These are phyloP conservation scores for Sapajus apella DNA, from an alignment of 2,113 vertebrate species.

Conservation along the genomic window DNA sequence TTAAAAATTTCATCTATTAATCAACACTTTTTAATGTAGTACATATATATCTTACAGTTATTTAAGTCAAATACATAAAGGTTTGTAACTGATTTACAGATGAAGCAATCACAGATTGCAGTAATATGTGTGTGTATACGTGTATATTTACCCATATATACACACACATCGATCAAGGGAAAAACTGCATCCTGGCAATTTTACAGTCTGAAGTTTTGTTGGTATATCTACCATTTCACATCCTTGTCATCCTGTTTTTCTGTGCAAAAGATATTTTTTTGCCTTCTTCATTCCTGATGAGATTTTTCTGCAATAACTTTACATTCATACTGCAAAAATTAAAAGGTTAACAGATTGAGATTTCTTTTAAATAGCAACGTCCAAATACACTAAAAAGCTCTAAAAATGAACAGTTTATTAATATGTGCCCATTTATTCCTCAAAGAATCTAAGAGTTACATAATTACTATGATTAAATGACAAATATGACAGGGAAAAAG, in stretches of 20 bases:
- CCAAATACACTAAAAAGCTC: constrained; percentile 21
- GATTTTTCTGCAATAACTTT: constrained; percentile 93
- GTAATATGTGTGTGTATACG: constrained; percentile 59
- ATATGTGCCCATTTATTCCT: not conserved
- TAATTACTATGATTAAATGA: constrained; percentile 13
- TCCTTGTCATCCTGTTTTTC: constrained; percentile 75
- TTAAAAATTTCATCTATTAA: constrained; percentile 78
- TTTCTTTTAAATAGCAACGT: constrained; percentile 27
- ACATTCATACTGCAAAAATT: constrained; percentile 92
- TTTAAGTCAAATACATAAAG: constrained; percentile 82
- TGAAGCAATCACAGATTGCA: constrained; percentile 92
- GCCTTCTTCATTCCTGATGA: constrained; percentile 91
- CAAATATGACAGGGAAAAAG: not conserved
- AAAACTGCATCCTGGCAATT: constrained; percentile 86
- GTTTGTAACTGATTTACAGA: constrained; percentile 80
- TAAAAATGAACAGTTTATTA: constrained; percentile 21
- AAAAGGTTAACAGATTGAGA: constrained; percentile 58
- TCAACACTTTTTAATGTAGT: constrained; percentile 80
- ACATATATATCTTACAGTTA: constrained; percentile 83
- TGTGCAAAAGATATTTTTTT: constrained; percentile 75
- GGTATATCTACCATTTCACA: constrained; percentile 42
- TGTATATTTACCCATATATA: not conserved
- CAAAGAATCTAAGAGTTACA: not conserved
- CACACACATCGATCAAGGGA: constrained; percentile 67
- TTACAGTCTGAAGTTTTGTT: constrained; percentile 79